Evolutionary conservation across 2,888 invertebrate species (phyloP).

Genomic region (Phaedon cochleariae): DNA sequence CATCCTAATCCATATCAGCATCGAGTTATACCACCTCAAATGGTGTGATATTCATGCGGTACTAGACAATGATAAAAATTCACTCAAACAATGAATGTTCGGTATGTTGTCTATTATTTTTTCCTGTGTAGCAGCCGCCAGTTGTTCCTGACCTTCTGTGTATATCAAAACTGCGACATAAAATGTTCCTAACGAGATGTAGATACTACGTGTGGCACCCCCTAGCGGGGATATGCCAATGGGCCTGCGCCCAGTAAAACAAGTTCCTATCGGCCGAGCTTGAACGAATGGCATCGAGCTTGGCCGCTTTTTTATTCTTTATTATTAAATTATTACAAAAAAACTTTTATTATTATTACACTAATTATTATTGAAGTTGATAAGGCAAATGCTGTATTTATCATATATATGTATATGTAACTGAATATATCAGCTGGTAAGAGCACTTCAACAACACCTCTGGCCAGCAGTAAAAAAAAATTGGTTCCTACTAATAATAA

Average conservation of each 20-base stretch:
- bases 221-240: slow-evolving; percentile 50
- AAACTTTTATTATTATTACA: slow-evolving; percentile 61
- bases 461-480: slow-evolving; percentile 58
- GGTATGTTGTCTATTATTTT: not conserved
- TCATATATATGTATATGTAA: slow-evolving; percentile 63
- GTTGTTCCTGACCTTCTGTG: slow-evolving; percentile 60
- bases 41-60: too few relatives aligned
- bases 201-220: slow-evolving; percentile 62
- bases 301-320: slow-evolving; percentile 62
- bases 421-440: slow-evolving; percentile 61
- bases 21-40: too few relatives aligned
- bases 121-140: slow-evolving; percentile 38
- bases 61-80: too few relatives aligned
- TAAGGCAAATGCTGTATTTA: slow-evolving; percentile 63
- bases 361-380: slow-evolving; percentile 62
- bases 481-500: slow-evolving; percentile 66
- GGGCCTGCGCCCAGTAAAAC: slow-evolving; percentile 62
- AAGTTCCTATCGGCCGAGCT: slow-evolving; percentile 63
- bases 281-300: slow-evolving; percentile 58
- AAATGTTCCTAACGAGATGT: slow-evolving; percentile 64
- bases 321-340: slow-evolving; percentile 63
- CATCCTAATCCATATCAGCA: too few relatives aligned
- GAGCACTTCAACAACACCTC: slow-evolving; percentile 49
- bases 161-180: slow-evolving; percentile 59
- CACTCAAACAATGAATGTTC: too few relatives aligned